Evolutionary conservation across 2,113 vertebrate species (phyloP).

Genomic region (Triplophysa tibetana): DNA sequence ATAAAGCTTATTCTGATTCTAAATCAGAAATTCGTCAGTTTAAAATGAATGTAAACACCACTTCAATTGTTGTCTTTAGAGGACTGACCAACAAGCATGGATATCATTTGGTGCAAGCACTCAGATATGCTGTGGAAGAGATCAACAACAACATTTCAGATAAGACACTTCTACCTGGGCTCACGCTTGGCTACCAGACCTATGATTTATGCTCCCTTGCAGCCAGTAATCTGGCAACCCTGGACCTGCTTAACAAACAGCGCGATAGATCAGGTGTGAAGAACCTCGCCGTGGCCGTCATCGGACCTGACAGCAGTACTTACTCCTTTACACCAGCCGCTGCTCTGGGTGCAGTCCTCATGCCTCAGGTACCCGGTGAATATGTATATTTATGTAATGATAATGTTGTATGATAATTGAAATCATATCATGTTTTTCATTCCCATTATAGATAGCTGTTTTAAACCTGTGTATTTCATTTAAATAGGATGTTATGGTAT

Average conservation of each 20-base stretch:
- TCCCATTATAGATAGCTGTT: too few relatives aligned
- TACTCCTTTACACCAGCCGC: conserved; percentile 67
- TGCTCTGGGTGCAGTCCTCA: conserved; percentile 72
- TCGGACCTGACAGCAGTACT: conserved; percentile 81
- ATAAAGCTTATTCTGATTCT: too few relatives aligned
- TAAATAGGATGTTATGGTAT: too few relatives aligned
- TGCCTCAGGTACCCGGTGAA: conserved; percentile 75
- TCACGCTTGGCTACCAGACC: conserved; percentile 78
- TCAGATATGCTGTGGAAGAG: conserved; percentile 81
- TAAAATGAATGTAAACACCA: neutral
- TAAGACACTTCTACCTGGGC: conserved; percentile 71
- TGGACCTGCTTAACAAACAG: conserved; percentile 72
- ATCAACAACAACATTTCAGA: conserved; percentile 73
- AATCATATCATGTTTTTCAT: too few relatives aligned
- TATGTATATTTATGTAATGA: too few relatives aligned
- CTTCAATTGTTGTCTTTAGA: conserved; percentile 58
- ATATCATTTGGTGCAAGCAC: conserved; percentile 79
- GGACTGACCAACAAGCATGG: conserved; percentile 70
- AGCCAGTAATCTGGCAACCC: conserved; percentile 69
- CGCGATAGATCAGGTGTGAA: conserved; percentile 4
- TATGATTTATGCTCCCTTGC: conserved; percentile 75
- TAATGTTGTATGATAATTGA: too few relatives aligned
- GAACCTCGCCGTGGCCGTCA: conserved; percentile 68
- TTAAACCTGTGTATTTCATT: too few relatives aligned
- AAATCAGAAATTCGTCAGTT: too few relatives aligned